Base-by-base conservation (phyloP, 2,797 vertebrate genomes). In the Rhinophrynus dorsalis region DNA sequence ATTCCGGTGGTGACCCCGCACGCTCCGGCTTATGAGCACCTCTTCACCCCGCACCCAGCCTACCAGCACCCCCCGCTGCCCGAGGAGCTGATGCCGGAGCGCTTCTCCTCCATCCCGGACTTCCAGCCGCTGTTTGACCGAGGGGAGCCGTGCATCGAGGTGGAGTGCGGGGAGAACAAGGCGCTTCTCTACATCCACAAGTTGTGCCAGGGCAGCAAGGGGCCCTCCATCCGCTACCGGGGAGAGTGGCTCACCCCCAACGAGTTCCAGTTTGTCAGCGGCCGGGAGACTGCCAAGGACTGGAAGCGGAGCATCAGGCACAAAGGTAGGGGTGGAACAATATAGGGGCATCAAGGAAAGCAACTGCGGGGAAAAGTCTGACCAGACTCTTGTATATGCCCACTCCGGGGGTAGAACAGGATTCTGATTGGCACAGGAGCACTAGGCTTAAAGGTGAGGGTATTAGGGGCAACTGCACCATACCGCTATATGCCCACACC, bases 221-320 rank as follows among this genome's bases (percentile, higher is more conserved):
- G 96, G 81, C 96, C 96, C 63, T 98, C 96, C 24, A 97, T 98
- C 86, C 96, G 97, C 80, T 95, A 98, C 90, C 85, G 96, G 81
- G 94, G 93, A 67, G 96, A 98, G 89, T 98, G 96, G 96, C 95
- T 98, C 74, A 98, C 96, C 70, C 96, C 96, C 64, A 98, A 98
- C 81, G 96, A 98, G 90, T 98, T 98, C 88, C 96, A 98, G 91
- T 98, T 98, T 76, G 96, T 98, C 82, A 98, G 96, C 86, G 96
- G 96, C 88, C 88, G 96, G 24, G 96, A 98, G 88, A 98, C 96
- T 6, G 96, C 96, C 79, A 98, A 98, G 83, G 96, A 98, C 79
- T 98, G 96, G 96, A 98, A 98, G 78, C 88, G 96, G 81, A 98
- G 96, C 90, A 98, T 98, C 79, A 90, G 96, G 80, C 96, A 98